Evolutionary conservation across 2,888 invertebrate genomes (phyloP).

Genomic region (Coleophora flavipennella): DNA sequence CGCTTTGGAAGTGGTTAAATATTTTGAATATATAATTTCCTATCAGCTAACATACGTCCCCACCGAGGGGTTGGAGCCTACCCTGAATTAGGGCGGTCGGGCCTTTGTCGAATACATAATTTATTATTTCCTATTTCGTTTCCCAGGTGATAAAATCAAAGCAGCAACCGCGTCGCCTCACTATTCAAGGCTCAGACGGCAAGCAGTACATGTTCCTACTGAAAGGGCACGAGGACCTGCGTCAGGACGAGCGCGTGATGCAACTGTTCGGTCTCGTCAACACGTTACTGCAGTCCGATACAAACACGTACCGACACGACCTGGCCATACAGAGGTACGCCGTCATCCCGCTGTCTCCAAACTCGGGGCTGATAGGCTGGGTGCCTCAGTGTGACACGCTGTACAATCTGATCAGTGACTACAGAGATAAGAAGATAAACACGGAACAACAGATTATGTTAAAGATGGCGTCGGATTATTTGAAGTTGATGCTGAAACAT

Average conservation of each 20-base stretch:
- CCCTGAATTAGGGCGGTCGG: no score
- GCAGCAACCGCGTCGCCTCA: slow-evolving; percentile 95
- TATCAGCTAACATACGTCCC: no score
- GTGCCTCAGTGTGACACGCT: slow-evolving; percentile 99
- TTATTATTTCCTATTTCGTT: not conserved
- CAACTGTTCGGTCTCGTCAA: slow-evolving; percentile 97
- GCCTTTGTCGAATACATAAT: not conserved
- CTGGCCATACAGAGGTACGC: slow-evolving; percentile 89
- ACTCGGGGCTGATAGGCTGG: slow-evolving; percentile 99
- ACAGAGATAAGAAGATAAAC: slow-evolving; percentile 96
- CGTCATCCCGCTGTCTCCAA: slow-evolving; percentile 97
- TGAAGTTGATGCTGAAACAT: slow-evolving; percentile 96
- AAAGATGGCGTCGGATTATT: slow-evolving; percentile 97
- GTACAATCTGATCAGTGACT: slow-evolving; percentile 96
- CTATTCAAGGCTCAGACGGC: slow-evolving; percentile 95
- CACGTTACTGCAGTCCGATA: slow-evolving; percentile 92
- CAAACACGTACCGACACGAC: slow-evolving; percentile 94
- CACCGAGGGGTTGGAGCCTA: no score
- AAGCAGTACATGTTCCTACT: slow-evolving; percentile 98
- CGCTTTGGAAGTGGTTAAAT: no score
- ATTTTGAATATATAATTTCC: no score
- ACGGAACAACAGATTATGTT: slow-evolving; percentile 98
- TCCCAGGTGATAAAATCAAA: slow-evolving; percentile 97
- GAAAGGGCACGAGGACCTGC: slow-evolving; percentile 98
- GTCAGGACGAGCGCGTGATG: slow-evolving; percentile 99